Evolutionary conservation across 2,113 vertebrate species (phyloP).

Genomic region (Gavialis gangeticus): DNA sequence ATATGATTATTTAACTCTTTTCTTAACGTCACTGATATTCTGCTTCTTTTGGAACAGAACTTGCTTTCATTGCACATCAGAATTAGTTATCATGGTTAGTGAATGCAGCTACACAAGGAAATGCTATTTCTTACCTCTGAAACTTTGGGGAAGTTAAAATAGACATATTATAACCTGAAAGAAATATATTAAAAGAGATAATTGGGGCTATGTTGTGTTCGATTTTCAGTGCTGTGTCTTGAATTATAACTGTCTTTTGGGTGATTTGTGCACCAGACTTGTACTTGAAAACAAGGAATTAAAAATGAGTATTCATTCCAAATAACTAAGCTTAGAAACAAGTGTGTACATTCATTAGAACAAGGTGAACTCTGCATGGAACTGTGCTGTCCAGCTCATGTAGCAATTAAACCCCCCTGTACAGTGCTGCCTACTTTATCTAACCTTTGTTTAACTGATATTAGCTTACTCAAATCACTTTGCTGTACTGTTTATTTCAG

Average conservation of each 20-base stretch:
- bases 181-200: slow-evolving; percentile 1
- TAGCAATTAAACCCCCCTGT: fast-evolving
- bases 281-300: neutral
- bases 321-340: neutral
- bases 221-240: neutral
- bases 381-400: neutral
- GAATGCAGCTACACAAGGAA: neutral
- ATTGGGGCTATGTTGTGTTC: neutral
- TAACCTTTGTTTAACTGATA: fast-evolving
- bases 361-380: neutral
- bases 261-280: neutral
- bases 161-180: slow-evolving; percentile 16
- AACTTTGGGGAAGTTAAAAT: slow-evolving; percentile 48
- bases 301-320: neutral
- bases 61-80: neutral
- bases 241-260: neutral
- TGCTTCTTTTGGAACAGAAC: neutral
- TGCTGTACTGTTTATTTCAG: no score
- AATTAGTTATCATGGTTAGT: slow-evolving; percentile 46
- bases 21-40: neutral
- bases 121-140: neutral
- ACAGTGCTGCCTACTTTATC: fast-evolving
- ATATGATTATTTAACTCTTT: neutral
- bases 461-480: neutral
- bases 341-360: fast-evolving